Conservation (phyloP, 2,113 vertebrate genomes). For the Microcebus ravelobensis region DNA sequence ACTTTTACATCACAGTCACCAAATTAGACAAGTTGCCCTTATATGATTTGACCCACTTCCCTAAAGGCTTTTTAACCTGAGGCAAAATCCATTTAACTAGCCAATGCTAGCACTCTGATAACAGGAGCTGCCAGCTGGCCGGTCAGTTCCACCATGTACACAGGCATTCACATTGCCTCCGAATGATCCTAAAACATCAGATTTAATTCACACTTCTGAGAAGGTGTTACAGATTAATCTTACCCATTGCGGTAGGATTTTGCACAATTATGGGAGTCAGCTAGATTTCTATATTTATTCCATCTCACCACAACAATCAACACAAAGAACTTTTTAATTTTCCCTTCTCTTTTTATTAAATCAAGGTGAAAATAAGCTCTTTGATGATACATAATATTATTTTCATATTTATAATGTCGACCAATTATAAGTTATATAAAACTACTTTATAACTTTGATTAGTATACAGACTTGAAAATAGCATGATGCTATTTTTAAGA, state of each 20-base stretch:
- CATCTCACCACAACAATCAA: not conserved
- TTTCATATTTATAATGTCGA: not conserved
- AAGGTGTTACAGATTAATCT: slow-evolving; percentile 53
- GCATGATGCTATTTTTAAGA: not conserved
- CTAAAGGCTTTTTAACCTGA: slow-evolving; percentile 54
- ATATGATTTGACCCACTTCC: slow-evolving; percentile 39
- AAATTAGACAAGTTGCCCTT: slow-evolving; percentile 38
- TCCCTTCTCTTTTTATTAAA: not conserved
- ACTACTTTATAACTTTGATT: not conserved
- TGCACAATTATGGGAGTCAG: slow-evolving; percentile 37
- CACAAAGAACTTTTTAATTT: not conserved
- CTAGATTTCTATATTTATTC: slow-evolving; percentile 11
- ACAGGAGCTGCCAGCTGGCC: not conserved
- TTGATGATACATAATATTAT: not conserved
- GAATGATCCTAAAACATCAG: not conserved
- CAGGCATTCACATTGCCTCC: not conserved
- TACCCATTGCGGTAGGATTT: not conserved
- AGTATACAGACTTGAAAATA: not conserved
- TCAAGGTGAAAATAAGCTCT: not conserved
- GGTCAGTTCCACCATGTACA: not conserved
- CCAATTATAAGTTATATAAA: not conserved
- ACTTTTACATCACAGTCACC: not conserved
- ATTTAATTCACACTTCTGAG: slow-evolving; percentile 66
- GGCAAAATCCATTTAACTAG: slow-evolving; percentile 57
- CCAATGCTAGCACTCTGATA: not conserved